These are phyloP conservation scores for Opisthograptis luteolata DNA, from an alignment of 2,888 invertebrate genomes.

Conservation along the genomic window DNA sequence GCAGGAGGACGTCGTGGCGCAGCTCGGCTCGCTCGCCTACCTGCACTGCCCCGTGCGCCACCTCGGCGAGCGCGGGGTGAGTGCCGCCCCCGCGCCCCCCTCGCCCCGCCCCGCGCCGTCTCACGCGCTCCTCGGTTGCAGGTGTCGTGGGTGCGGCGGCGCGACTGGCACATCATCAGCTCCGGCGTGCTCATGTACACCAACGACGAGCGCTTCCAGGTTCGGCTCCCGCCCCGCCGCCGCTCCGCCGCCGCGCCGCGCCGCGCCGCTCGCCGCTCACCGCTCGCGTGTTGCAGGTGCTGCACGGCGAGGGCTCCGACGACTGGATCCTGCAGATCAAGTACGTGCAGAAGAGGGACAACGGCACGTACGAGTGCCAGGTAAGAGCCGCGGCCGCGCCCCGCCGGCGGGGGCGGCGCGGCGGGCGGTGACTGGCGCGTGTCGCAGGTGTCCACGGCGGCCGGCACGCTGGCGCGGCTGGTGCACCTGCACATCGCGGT, in stretches of 20 bases:
- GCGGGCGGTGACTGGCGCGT: no score
- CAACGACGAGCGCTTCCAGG: slow-evolving; percentile 93
- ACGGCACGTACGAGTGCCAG: slow-evolving; percentile 97
- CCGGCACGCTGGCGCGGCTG: slow-evolving; percentile 93
- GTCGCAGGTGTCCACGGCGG: slow-evolving; percentile 91
- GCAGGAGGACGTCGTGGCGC: slow-evolving; percentile 89
- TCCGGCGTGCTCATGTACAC: slow-evolving; percentile 96
- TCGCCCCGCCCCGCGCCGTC: background rate
- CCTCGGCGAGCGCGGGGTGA: slow-evolving; percentile 89
- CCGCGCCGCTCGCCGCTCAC: background rate
- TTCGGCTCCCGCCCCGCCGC: slow-evolving; percentile 32
- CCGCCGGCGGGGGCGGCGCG: no score
- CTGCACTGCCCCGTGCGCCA: slow-evolving; percentile 91
- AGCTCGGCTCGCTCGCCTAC: slow-evolving; percentile 91
- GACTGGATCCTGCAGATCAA: slow-evolving; percentile 97
- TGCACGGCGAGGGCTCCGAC: slow-evolving; percentile 93
- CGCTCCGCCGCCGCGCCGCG: background rate
- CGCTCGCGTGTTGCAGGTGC: slow-evolving; percentile 65
- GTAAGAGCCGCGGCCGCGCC: slow-evolving; percentile 74
- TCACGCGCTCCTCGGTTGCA: slow-evolving; percentile 72
- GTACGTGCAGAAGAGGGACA: slow-evolving; percentile 95
- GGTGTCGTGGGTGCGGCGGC: slow-evolving; percentile 96
- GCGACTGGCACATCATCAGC: slow-evolving; percentile 97
- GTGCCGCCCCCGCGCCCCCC: slow-evolving; percentile 31
- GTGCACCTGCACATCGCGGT: slow-evolving; percentile 95